These are phyloP conservation scores for Pectinophora gossypiella DNA, from an alignment of 1,140 invertebrate species.

Conservation along the genomic window DNA sequence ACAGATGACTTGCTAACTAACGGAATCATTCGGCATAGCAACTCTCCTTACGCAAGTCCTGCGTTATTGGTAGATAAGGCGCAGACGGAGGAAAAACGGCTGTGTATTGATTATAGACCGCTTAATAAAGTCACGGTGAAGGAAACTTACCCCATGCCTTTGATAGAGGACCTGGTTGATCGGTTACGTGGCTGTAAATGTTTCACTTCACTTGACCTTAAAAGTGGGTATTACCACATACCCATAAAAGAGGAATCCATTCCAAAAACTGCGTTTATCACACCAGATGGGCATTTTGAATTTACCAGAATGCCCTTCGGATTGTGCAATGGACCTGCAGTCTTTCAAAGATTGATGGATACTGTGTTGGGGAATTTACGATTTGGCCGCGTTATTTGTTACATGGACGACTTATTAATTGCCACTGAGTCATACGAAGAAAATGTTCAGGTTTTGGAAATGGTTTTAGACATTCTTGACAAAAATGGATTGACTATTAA, in stretches of 20 bases:
- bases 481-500: constrained; percentile 2
- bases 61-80: no score
- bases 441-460: no score
- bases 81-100: no score
- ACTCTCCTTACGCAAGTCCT: no score
- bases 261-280: constrained; percentile 55
- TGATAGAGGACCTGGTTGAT: neutral
- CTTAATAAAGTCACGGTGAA: neutral
- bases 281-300: constrained; percentile 37
- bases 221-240: constrained; percentile 51
- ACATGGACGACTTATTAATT: no score
- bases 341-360: constrained; percentile 49
- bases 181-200: neutral
- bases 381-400: no score
- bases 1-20: no score
- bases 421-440: no score
- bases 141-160: neutral
- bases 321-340: constrained; percentile 30
- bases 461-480: no score
- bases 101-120: neutral
- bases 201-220: neutral
- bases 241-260: constrained; percentile 29
- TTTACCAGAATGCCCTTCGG: constrained; percentile 40
- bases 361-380: no score
- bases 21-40: no score